A percentile compares a stretch with the other conserved stretches of the same genome.
These are phyloP conservation scores for Acanthisitta chloris DNA, from an alignment of 2,113 vertebrate species.

Conservation along the genomic window DNA sequence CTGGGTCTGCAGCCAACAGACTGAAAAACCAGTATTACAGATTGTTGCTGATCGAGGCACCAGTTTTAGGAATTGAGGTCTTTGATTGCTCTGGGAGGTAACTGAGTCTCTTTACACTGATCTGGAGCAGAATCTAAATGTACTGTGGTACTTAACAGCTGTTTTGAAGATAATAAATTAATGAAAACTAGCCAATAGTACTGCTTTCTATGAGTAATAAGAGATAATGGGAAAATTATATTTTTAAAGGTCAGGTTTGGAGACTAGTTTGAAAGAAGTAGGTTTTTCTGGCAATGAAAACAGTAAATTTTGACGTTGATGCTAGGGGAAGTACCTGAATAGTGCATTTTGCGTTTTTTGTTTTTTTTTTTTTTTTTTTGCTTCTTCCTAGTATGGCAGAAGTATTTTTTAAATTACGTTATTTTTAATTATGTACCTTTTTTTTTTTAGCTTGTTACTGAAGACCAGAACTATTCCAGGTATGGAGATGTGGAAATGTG, in stretches of 20 bases:
- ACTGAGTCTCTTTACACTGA: not conserved
- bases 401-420: not conserved
- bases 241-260: not conserved
- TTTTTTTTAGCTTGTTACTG: not conserved
- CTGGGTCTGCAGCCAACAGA: not conserved
- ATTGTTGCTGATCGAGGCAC: not conserved
- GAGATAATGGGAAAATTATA: not conserved
- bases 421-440: not conserved
- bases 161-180: not conserved
- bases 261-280: not conserved
- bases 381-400: not conserved
- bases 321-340: not conserved
- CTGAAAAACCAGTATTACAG: not conserved
- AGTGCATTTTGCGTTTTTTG: not conserved
- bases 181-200: not conserved
- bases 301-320: not conserved
- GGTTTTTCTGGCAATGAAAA: not conserved
- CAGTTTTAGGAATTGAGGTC: not conserved
- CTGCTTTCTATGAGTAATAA: not conserved
- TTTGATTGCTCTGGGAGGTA: not conserved
- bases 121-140: not conserved
- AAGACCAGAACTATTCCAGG: not conserved
- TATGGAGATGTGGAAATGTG: not conserved
- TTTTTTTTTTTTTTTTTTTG: not conserved
- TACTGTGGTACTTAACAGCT: not conserved